These are phyloP conservation scores for Sebastes melanostomus DNA, from an alignment of 2,797 vertebrate species.

Conservation along the genomic window DNA sequence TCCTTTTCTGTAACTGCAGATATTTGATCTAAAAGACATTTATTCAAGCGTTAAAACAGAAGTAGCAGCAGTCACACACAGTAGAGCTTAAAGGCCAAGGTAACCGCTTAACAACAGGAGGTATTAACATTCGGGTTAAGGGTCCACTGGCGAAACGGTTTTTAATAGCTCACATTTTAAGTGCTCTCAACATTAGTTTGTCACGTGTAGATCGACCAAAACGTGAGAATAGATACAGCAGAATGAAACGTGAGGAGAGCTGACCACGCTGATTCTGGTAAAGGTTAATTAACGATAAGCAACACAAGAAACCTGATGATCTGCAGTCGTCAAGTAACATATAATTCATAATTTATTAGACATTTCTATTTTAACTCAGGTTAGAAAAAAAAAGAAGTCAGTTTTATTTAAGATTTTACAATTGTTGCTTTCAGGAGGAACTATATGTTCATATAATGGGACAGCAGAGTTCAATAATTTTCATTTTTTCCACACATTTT, in stretches of 20 bases:
- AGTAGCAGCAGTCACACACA: not conserved
- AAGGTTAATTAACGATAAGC: conserved; percentile 42
- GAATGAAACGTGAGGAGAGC: conserved; percentile 53
- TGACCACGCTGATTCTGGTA: not conserved
- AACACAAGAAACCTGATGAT: conserved; percentile 15
- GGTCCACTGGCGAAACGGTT: not conserved
- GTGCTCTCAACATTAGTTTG: not conserved
- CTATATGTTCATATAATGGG: not conserved
- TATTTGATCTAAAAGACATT: not conserved
- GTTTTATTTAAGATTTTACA: conserved; percentile 9
- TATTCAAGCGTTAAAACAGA: not conserved
- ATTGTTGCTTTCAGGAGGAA: not conserved
- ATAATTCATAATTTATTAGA: conserved; percentile 10
- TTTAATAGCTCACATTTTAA: conserved; percentile 31
- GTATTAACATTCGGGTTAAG: not conserved
- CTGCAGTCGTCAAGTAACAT: not conserved
- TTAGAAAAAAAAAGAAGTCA: not conserved
- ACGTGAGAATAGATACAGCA: conserved; percentile 13
- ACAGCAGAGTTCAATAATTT: conserved; percentile 28
- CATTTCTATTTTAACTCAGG: conserved; percentile 31
- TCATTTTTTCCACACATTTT: conserved; percentile 37
- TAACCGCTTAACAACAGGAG: not conserved
- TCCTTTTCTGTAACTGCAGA: not conserved
- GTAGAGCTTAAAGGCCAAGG: not conserved
- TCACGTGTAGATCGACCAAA: conserved; percentile 34